These are phyloP conservation scores for Oikopleura albicans DNA, from an alignment of 23 tunicate genomes.

Conservation along the genomic window DNA sequence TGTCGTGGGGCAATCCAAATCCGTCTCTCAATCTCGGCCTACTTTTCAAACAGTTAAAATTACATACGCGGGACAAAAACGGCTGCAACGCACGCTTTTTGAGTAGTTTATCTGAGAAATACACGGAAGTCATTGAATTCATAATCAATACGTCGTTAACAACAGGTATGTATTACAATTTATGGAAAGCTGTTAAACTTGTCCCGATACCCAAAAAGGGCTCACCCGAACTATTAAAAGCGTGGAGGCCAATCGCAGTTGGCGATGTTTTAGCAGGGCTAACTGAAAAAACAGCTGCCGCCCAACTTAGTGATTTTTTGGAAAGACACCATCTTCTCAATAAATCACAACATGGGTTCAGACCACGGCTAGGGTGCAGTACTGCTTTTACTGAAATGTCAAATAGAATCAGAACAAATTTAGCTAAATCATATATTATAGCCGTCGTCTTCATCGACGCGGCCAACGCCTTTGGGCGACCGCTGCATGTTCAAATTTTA, in stretches of 20 bases:
- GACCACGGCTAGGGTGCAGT: background rate
- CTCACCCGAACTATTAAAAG: background rate
- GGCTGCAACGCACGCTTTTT: background rate
- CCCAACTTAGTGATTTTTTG: background rate
- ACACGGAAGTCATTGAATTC: background rate
- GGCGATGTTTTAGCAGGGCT: background rate
- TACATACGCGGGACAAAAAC: background rate
- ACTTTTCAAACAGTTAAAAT: background rate
- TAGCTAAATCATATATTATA: background rate
- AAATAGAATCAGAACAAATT: background rate
- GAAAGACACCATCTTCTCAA: background rate
- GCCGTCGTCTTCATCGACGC: background rate
- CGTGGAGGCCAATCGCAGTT: background rate
- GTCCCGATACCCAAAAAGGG: background rate
- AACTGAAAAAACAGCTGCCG: background rate
- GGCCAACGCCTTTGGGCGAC: background rate
- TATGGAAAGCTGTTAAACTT: background rate
- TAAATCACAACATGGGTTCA: background rate
- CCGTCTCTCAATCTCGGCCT: background rate
- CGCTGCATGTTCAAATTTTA: background rate
- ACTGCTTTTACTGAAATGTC: background rate
- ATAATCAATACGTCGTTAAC: background rate
- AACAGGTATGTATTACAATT: background rate
- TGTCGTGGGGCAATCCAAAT: background rate
- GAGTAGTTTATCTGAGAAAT: background rate